Evolutionary conservation across 2,888 invertebrate species (phyloP).

Genomic region (Physocephala rufipes): DNA sequence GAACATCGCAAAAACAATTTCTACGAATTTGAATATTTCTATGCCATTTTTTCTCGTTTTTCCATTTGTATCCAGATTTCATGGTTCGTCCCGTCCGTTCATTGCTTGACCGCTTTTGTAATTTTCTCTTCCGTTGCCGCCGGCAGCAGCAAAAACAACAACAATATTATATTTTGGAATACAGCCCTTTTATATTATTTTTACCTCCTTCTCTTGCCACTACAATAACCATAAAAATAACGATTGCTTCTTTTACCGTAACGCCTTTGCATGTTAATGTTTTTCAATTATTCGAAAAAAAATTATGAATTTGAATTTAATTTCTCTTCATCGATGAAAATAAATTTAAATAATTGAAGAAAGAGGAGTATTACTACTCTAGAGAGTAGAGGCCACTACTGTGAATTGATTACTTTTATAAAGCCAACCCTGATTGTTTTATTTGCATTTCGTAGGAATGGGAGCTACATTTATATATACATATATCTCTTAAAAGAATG

Average conservation of each 20-base stretch:
- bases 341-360: too few relatives aligned
- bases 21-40: background rate
- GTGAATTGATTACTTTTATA: conserved; percentile 13
- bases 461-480: background rate
- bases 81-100: background rate
- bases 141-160: conserved; percentile 12
- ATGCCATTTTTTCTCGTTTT: background rate
- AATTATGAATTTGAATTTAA: too few relatives aligned
- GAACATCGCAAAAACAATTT: background rate
- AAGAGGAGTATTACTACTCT: too few relatives aligned
- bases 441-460: background rate
- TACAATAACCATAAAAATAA: too few relatives aligned
- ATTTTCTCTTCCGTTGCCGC: conserved; percentile 26
- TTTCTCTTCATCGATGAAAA: too few relatives aligned
- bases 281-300: too few relatives aligned
- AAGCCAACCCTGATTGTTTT: too few relatives aligned
- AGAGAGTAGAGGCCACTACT: background rate
- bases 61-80: background rate
- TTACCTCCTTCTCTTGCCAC: background rate
- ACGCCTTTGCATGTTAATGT: background rate
- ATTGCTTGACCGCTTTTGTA: conserved; percentile 14
- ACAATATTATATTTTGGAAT: background rate
- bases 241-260: too few relatives aligned
- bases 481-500: conserved; percentile 16
- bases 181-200: background rate